These are phyloP conservation scores for Leptinotarsa tumamoca DNA, from an alignment of 2,888 invertebrate genomes.

Conservation along the genomic window DNA sequence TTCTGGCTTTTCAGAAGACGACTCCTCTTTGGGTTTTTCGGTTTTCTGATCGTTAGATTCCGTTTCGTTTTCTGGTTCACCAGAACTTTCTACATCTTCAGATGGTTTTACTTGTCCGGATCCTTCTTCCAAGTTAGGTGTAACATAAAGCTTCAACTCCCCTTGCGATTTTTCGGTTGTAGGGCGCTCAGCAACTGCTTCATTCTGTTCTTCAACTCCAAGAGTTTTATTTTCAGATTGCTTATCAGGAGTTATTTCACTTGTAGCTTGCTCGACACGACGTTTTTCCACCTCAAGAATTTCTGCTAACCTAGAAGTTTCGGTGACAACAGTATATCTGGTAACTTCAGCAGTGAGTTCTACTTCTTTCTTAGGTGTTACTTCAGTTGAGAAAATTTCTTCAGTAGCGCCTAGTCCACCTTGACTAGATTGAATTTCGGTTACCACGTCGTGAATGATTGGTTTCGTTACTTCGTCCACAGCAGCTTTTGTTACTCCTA, in stretches of 20 bases:
- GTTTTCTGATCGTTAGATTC: conserved; percentile 26
- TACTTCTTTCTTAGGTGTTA: conserved; percentile 26
- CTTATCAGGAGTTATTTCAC: too few species aligned
- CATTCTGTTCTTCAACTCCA: background rate
- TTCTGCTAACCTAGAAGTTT: background rate
- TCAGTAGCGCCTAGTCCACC: background rate
- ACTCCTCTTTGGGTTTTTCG: conserved; percentile 17
- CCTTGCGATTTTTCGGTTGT: background rate
- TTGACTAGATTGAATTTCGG: background rate
- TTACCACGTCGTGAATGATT: background rate
- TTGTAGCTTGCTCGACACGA: background rate
- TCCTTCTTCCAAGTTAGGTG: background rate
- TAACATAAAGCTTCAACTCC: background rate
- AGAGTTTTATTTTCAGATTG: background rate
- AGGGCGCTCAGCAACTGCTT: background rate
- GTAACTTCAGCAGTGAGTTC: too few species aligned
- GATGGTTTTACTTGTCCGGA: background rate
- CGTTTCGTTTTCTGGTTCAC: conserved; percentile 14
- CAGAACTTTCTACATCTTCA: conserved; percentile 4
- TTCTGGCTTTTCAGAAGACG: background rate
- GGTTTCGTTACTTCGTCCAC: background rate
- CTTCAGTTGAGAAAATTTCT: background rate
- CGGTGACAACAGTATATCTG: background rate
- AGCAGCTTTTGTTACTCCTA: background rate
- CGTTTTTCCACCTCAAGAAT: conserved; percentile 13